phyloP scores from a whole-genome alignment of 2,797 vertebrate genomes.

The Lycodopsis pacificus region DNA sequence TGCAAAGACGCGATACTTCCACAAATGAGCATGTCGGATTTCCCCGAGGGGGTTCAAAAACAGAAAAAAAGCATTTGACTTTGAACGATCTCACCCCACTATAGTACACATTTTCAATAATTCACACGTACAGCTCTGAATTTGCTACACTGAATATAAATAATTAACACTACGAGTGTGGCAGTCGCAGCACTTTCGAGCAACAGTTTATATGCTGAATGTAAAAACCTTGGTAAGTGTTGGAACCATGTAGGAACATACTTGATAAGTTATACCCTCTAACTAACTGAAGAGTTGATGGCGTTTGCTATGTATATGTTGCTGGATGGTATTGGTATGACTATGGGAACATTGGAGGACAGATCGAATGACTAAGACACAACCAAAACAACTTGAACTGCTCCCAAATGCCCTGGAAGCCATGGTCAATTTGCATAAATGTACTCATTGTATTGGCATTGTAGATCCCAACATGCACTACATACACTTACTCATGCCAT shows the following conservation, averaged over 20 bases:
- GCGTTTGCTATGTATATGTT: constrained; percentile 31
- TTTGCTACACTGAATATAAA: constrained; percentile 72
- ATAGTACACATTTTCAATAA: constrained; percentile 79
- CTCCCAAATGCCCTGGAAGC: constrained; percentile 39
- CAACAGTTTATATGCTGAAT: constrained; percentile 53
- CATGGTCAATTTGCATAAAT: constrained; percentile 48
- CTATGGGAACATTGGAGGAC: constrained; percentile 35
- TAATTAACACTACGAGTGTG: constrained; percentile 59
- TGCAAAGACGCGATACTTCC: constrained; percentile 59
- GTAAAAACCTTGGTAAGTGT: constrained; percentile 33
- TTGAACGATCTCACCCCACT: constrained; percentile 71
- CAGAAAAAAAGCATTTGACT: constrained; percentile 67
- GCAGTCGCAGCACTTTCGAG: constrained; percentile 54
- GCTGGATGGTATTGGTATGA: constrained; percentile 36
- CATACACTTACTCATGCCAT: not conserved
- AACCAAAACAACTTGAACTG: constrained; percentile 45
- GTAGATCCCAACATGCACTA: not conserved
- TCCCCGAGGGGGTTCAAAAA: constrained; percentile 47
- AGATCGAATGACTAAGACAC: constrained; percentile 57
- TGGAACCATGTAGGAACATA: constrained; percentile 4
- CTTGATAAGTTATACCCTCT: constrained; percentile 23
- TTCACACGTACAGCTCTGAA: constrained; percentile 79
- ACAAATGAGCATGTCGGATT: constrained; percentile 68
- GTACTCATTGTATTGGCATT: not conserved
- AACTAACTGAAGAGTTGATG: constrained; percentile 36